Evolutionary conservation across 2,888 invertebrate species (phyloP), one percentile per base, ranked within the genome.

Genomic region (Amphipyra berbera): DNA sequence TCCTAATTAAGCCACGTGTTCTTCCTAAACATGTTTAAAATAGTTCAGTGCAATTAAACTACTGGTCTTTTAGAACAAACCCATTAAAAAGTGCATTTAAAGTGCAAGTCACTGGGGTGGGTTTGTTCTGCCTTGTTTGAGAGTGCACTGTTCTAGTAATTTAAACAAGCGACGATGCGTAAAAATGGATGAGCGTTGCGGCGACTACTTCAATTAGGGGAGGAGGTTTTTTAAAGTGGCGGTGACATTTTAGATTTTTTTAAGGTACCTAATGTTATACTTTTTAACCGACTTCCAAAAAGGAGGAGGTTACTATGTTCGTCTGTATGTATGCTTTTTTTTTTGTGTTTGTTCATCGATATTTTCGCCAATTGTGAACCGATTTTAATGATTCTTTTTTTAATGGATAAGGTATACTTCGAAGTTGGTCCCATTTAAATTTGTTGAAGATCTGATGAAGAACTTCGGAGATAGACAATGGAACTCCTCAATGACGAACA

Each of bases 41-140:
- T 82, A 85, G 78, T 84, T 87, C 75, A 78, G 78, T 81, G 81
- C 83, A 85, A 86, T 87, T 87, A 87, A 81, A 83, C 72, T 80
- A 79, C 73, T 79, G 79, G 77, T 78, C 82, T 82, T 84, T 81
- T 79, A 78, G 81, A 87, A 88, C 86, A 89, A 87, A 83, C 86
- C 88, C 86, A 91, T 90, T 91, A 92, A 90, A 92, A 90, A 88
- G 88, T 91, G 90, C 90, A 91, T 90, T 88, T 87, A 88, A 92
- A 92, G 87, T 88, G 91, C 93, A 92, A 93, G 92, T 93, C 91
- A 93, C 58, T 84, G 83, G 82, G 92, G 90, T 87, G 81, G 91
- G 89, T 86, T 84, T 77, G 82, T 77, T 70, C 68, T 64, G 79
- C 79, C 84, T 86, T 84, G 84, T 84, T 83, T 82, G 77, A 83